phyloP scores from a whole-genome alignment of 2,113 vertebrate genomes.

The Regulus satrapa region DNA sequence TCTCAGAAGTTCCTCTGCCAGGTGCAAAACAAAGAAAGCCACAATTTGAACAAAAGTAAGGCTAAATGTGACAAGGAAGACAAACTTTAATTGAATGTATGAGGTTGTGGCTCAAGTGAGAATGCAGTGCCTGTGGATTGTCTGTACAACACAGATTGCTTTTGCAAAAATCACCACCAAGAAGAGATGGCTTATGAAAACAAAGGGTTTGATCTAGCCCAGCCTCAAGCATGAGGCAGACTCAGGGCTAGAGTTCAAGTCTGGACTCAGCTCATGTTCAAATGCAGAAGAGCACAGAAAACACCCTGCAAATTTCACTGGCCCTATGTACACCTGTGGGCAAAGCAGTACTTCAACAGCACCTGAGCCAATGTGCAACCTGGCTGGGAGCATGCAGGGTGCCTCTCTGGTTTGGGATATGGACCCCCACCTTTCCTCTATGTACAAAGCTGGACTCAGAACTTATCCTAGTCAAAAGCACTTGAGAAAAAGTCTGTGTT shows the following conservation, averaged over 20 bases:
- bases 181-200: background rate
- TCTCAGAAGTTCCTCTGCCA: background rate
- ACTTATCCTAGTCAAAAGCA: background rate
- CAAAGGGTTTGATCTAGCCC: background rate
- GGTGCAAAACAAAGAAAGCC: background rate
- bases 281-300: background rate
- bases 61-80: background rate
- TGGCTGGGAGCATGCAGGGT: background rate
- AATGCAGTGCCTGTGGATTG: background rate
- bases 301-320: background rate
- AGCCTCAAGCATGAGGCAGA: background rate
- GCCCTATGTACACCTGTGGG: background rate
- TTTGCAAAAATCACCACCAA: background rate
- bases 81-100: background rate
- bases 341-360: background rate
- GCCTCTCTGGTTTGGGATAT: background rate
- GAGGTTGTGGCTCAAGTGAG: background rate
- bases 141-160: background rate
- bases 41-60: background rate
- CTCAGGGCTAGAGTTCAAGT: background rate
- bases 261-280: background rate
- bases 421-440: accelerated
- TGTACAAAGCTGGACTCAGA: background rate
- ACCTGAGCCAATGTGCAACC: accelerated
- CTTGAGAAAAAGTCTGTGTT: background rate